Base-by-base conservation (phyloP, 2,113 vertebrate genomes). In the Chrysemys picta region DNA sequence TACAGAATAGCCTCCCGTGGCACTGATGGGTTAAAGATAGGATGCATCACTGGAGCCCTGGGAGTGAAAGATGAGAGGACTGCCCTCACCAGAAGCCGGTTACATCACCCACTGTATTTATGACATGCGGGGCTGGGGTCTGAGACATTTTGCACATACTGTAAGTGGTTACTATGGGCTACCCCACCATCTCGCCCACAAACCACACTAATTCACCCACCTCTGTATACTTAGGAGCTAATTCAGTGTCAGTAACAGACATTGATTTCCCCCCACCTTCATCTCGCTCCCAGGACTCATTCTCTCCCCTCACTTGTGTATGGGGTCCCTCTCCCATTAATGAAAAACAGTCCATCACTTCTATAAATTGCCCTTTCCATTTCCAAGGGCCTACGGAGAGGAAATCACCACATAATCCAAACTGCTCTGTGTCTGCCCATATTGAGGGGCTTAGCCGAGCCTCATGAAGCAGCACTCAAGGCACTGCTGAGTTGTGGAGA, bases 41-140 rank as follows among this genome's bases (percentile, higher is more conserved):
- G 62, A 69, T 69, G 35, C 62, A n/a, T 69, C 31, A 69, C 62
- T n/a, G 62, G 35, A 69, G 35, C 16, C 19, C 62, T 69, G 62
- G 62, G 31, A n/a, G 16, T 19, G 62, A n/a, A 35, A n/a, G 31
- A 19, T 8, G 17, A 69, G 4, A 49, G 38, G 38, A 38, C 38
- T 76, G 72, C 38, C n/a, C n/a, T 76, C 72, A 13, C 22, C 10
- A 76, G 72, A 45, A 6, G 8, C 35, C 1, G 0, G 5, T 35
- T 22, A 21, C 27, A 3, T 19, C 2, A 5, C 79, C 50, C 35
- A 10, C 78, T 14, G 3, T 25, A 45, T 1, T 0, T 11, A 1
- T 1, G 8, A 7, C 29, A 4, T 1, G 8, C 5, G 47, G 31
- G 50, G n/a, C 0, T 2, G 0, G 57, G 13, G 3, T 4, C 27